phyloP scores from a whole-genome alignment of 2,888 invertebrate genomes.

The Yponomeuta cagnagella region DNA sequence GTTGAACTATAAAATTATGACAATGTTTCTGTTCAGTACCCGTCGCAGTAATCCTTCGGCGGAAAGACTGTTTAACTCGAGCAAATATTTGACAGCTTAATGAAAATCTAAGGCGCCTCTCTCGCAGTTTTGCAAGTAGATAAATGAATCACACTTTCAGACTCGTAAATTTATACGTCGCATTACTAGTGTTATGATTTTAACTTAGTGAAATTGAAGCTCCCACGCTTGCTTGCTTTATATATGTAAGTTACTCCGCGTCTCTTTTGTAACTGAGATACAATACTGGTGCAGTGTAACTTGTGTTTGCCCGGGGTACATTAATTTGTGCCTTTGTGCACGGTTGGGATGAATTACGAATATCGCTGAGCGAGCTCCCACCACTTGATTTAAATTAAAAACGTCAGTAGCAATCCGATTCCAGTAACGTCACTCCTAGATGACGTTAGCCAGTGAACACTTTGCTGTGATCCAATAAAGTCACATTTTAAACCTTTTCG shows the following conservation, averaged over 20 bases:
- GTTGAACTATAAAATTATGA: conserved; percentile 3
- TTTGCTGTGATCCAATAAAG: no score
- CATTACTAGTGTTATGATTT: conserved; percentile 64
- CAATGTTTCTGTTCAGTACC: conserved; percentile 29
- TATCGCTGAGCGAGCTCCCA: not conserved
- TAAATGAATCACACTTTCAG: conserved; percentile 57
- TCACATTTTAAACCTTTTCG: no score
- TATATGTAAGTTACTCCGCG: conserved; percentile 52
- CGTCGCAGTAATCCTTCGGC: conserved; percentile 44
- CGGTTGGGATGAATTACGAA: not conserved
- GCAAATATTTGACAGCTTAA: conserved; percentile 68
- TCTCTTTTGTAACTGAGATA: conserved; percentile 33
- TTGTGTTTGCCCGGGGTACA: not conserved
- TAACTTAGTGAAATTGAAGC: conserved; percentile 58
- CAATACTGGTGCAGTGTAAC: conserved; percentile 17
- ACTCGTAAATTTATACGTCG: conserved; percentile 62
- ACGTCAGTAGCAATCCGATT: not conserved
- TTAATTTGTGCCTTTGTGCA: conserved; percentile 1
- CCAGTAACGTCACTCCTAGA: no score
- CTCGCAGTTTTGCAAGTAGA: conserved; percentile 48
- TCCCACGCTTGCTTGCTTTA: conserved; percentile 33
- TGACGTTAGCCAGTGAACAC: no score
- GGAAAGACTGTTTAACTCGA: conserved; percentile 46
- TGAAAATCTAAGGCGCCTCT: conserved; percentile 58
- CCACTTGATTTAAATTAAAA: not conserved